phyloP scores from a whole-genome alignment of 2,888 invertebrate species.

The Luperina testacea region DNA sequence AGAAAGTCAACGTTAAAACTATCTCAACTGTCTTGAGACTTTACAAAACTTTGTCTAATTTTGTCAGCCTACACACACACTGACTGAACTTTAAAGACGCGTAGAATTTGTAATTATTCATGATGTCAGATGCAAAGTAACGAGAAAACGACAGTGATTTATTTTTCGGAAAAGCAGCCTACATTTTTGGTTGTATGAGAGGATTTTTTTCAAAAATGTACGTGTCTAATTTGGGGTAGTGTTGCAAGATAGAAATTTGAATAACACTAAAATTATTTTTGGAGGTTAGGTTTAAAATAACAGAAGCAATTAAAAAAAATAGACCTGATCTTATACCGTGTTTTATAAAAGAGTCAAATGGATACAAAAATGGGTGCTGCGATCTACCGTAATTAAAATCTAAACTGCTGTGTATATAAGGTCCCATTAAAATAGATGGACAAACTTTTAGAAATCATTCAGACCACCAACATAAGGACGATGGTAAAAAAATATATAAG shows the following conservation, averaged over 20 bases:
- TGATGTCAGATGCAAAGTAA: conserved; percentile 2
- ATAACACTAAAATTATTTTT: neutral
- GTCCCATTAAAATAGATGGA: no score
- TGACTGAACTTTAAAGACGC: neutral
- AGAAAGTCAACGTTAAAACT: conserved; percentile 12
- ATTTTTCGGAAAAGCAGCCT: conserved; percentile 10
- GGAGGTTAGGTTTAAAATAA: neutral
- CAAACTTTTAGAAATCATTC: no score
- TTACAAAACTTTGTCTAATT: conserved; percentile 4
- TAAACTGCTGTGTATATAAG: neutral
- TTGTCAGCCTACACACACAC: neutral
- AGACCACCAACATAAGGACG: no score
- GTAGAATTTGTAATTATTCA: conserved; percentile 38
- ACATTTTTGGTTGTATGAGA: neutral
- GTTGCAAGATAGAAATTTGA: neutral
- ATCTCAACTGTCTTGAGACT: conserved; percentile 8
- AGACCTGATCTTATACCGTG: neutral
- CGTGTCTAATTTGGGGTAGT: conserved; percentile 1
- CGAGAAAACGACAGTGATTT: conserved; percentile 29
- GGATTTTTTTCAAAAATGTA: conserved; percentile 4
- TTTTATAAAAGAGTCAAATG: neutral
- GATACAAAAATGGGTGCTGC: neutral
- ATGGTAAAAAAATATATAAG: no score
- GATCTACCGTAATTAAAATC: conserved; percentile 1
- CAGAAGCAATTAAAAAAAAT: neutral